Conservation (phyloP, 2,797 vertebrate species). For the Myotis vivesi region DNA sequence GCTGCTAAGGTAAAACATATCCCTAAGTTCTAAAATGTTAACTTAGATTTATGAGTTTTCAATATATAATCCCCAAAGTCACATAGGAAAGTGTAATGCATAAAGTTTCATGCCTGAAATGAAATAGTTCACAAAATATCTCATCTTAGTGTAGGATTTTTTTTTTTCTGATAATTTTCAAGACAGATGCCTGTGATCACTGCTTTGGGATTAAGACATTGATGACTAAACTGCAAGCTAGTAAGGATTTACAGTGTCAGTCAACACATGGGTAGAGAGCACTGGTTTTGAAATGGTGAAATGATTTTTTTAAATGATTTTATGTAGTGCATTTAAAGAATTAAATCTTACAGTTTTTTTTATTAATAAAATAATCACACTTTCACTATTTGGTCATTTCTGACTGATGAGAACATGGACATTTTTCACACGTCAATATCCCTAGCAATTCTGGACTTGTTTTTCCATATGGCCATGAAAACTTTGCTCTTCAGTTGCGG, state of each 20-base stretch:
- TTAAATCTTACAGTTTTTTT: constrained; percentile 47
- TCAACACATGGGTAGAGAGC: neutral
- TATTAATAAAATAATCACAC: neutral
- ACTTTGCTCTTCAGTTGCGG: constrained; percentile 6
- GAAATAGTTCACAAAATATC: constrained; percentile 48
- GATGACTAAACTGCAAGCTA: neutral
- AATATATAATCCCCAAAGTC: neutral
- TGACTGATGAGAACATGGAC: neutral
- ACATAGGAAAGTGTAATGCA: neutral
- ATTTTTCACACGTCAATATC: neutral
- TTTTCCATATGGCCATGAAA: constrained; percentile 8
- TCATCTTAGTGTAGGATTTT: constrained; percentile 8
- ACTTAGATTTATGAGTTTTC: constrained; percentile 27
- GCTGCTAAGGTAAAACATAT: constrained; percentile 92
- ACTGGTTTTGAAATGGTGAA: neutral
- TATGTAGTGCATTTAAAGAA: constrained; percentile 26
- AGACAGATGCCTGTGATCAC: neutral
- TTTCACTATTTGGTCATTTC: constrained; percentile 8
- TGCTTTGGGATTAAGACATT: constrained; percentile 19
- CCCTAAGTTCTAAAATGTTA: constrained; percentile 11
- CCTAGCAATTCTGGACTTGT: neutral
- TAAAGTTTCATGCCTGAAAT: neutral
- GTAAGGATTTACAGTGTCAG: neutral
- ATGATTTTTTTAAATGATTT: constrained; percentile 7
- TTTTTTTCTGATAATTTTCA: constrained; percentile 49